Evolutionary conservation across 2,888 invertebrate species (phyloP).

Genomic region (Amphipyra tragopoginis): DNA sequence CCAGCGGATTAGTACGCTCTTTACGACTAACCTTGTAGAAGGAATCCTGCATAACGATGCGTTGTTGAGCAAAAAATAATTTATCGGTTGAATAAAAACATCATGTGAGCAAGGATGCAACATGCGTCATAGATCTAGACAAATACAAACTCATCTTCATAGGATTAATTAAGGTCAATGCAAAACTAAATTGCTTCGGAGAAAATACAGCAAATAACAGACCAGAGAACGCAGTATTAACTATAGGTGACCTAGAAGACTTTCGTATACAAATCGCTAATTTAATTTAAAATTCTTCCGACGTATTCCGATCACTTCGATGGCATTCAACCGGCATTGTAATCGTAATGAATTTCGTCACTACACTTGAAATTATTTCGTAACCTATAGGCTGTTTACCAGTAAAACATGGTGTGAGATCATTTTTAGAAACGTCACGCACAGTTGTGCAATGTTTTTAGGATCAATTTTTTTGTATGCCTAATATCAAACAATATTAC

Average conservation of each 20-base stretch:
- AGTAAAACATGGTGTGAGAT: conserved; percentile 3
- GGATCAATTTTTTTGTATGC: too few relatives aligned
- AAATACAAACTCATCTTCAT: not conserved
- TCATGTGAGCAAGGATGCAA: not conserved
- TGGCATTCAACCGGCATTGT: conserved; percentile 31
- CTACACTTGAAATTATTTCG: conserved; percentile 15
- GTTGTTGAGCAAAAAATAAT: not conserved
- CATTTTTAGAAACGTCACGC: not conserved
- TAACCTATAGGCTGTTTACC: conserved; percentile 6
- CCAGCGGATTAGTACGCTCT: too few relatives aligned
- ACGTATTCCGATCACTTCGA: conserved; percentile 35
- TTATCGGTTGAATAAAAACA: too few relatives aligned
- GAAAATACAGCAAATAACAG: not conserved
- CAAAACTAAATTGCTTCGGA: not conserved
- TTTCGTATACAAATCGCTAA: conserved; percentile 15
- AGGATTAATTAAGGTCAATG: not conserved
- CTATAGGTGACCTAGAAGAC: conserved; percentile 28
- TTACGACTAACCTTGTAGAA: too few relatives aligned
- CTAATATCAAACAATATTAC: too few relatives aligned
- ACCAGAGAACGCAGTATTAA: not conserved
- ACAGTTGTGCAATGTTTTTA: not conserved
- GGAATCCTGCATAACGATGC: conserved; percentile 4
- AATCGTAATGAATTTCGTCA: conserved; percentile 38
- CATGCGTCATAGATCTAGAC: not conserved
- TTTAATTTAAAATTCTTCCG: conserved; percentile 45